Evolutionary conservation across 1,140 invertebrate species (phyloP).

Genomic region (Paralvinella palmiformis): DNA sequence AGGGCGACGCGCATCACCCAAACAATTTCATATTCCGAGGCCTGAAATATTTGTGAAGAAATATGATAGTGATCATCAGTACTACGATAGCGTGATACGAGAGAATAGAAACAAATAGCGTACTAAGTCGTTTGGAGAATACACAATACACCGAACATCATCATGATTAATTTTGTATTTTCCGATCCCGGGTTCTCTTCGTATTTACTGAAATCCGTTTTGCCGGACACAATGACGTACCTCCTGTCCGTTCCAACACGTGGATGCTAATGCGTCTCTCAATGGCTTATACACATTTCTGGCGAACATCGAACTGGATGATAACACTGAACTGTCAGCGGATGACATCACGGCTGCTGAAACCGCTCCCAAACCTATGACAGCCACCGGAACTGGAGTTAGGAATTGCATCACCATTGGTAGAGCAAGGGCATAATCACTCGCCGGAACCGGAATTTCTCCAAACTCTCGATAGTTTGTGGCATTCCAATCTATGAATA

Average conservation of each 20-base stretch:
- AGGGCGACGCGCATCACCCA: slow-evolving; percentile 95
- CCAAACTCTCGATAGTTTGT: slow-evolving; percentile 54
- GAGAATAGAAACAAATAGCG: too few species aligned
- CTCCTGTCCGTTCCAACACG: too few species aligned
- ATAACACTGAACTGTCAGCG: slow-evolving; percentile 10
- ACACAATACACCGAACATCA: too few species aligned
- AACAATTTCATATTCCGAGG: slow-evolving; percentile 72
- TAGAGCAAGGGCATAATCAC: slow-evolving; percentile 76
- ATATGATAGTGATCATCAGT: neutral
- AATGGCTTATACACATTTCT: slow-evolving; percentile 8
- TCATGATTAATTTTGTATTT: too few species aligned
- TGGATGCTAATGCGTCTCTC: too few species aligned
- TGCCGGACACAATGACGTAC: too few species aligned
- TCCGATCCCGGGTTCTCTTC: too few species aligned
- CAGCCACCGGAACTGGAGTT: slow-evolving; percentile 19
- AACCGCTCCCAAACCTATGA: slow-evolving; percentile 18
- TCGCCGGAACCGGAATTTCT: slow-evolving; percentile 16
- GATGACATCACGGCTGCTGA: slow-evolving; percentile 18
- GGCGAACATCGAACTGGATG: slow-evolving; percentile 2
- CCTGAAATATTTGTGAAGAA: slow-evolving; percentile 27
- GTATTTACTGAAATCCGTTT: too few species aligned
- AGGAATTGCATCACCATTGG: slow-evolving; percentile 77
- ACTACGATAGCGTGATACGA: too few species aligned
- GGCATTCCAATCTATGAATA: slow-evolving; percentile 78
- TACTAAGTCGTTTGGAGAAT: too few species aligned